Evolutionary conservation across 2,113 vertebrate species (phyloP).

Genomic region (Myotis brandtii): DNA sequence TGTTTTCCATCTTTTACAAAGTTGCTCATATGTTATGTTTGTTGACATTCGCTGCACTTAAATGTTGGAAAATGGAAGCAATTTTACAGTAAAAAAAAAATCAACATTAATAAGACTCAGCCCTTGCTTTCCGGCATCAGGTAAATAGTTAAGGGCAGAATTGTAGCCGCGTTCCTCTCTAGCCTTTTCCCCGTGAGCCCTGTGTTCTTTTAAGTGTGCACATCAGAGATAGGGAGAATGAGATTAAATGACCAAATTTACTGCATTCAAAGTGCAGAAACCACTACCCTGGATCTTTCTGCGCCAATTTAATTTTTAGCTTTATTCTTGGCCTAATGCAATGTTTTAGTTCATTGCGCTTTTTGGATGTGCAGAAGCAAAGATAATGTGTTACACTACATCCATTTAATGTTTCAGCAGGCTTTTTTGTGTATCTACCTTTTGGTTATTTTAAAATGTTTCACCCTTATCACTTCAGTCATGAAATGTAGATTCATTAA

Average conservation of each 20-base stretch:
- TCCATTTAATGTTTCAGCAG: conserved; percentile 91
- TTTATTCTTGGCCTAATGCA: conserved; percentile 91
- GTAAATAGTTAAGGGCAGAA: conserved; percentile 57
- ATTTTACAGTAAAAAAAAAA: conserved; percentile 77
- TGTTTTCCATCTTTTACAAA: conserved; percentile 87
- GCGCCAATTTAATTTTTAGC: conserved; percentile 91
- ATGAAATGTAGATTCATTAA: conserved; percentile 89
- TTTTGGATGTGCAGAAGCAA: conserved; percentile 91
- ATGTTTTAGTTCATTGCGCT: conserved; percentile 92
- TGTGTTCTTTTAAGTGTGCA: conserved; percentile 76
- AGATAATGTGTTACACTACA: conserved; percentile 91
- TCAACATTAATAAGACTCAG: conserved; percentile 69
- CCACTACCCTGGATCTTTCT: conserved; percentile 87
- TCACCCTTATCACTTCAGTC: conserved; percentile 89
- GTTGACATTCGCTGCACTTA: conserved; percentile 82
- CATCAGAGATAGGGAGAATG: conserved; percentile 83
- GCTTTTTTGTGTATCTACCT: conserved; percentile 89
- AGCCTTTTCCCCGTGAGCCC: conserved; percentile 57
- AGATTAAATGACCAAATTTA: conserved; percentile 88
- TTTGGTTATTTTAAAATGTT: conserved; percentile 90
- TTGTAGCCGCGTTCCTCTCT: neutral
- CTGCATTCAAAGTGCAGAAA: conserved; percentile 88
- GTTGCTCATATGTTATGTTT: conserved; percentile 85
- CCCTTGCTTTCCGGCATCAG: conserved; percentile 28
- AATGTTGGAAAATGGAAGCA: conserved; percentile 85